Evolutionary conservation across 2,888 invertebrate species (phyloP).

Genomic region (Mactromeris polynyma): DNA sequence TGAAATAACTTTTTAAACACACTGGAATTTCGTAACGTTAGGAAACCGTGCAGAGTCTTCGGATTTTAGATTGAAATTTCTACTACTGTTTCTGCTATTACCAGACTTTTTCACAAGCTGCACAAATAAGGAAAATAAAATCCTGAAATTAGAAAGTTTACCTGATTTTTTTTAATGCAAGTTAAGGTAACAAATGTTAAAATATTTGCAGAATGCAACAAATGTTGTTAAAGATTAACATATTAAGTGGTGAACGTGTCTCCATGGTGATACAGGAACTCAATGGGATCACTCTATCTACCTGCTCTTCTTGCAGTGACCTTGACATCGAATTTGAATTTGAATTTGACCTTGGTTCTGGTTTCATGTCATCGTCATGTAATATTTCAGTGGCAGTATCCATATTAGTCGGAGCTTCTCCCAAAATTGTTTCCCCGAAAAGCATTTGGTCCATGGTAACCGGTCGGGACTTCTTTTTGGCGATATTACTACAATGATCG

Average conservation of each 20-base stretch:
- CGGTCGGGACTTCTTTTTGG: constrained; percentile 61
- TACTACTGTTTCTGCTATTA: background rate
- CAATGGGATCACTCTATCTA: background rate
- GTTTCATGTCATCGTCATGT: constrained; percentile 38
- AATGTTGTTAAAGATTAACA: background rate
- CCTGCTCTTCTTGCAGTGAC: background rate
- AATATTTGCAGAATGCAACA: background rate
- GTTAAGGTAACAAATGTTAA: too few relatives aligned
- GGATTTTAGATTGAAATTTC: background rate
- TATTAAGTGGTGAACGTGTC: background rate
- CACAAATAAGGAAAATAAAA: too few relatives aligned
- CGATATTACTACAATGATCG: constrained; percentile 52
- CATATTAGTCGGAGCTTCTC: too few relatives aligned
- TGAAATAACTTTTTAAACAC: constrained; percentile 35
- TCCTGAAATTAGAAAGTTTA: too few relatives aligned
- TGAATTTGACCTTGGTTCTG: constrained; percentile 18
- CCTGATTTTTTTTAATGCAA: too few relatives aligned
- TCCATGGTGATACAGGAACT: background rate
- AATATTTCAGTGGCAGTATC: too few relatives aligned
- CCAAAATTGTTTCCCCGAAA: constrained; percentile 63
- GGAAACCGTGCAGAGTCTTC: background rate
- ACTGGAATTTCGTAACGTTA: constrained; percentile 30
- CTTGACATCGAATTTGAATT: background rate
- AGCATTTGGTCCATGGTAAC: constrained; percentile 64
- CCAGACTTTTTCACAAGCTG: background rate